Base-by-base conservation (phyloP, 2,888 invertebrate genomes). In the Deroplatys truncata region DNA sequence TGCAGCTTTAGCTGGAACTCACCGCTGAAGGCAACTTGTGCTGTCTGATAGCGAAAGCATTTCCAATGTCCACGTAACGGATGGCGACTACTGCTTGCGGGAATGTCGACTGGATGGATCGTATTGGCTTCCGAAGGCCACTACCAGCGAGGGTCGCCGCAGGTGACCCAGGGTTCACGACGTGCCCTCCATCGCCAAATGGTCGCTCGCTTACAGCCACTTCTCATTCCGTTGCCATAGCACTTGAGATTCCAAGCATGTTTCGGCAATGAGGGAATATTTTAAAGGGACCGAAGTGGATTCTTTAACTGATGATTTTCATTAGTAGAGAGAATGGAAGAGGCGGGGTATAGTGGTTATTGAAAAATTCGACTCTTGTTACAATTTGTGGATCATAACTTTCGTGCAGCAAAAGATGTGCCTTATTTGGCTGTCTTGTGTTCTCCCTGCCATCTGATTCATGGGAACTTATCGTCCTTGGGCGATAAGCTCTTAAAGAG, bases 131-230 rank as follows among this genome's bases (percentile, higher is more conserved):
- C 85, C 56, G 85, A 49, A 85, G 85, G 85, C 85, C 85, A 85
- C 35, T n/a, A 35, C 31, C 84, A 85, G 31, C n/a, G 43, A 10
- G 43, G 85, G 85, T 85, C 85, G 31, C 85, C 25, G 43, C 49
- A 28, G 43, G 49, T 28, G 85, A 85, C 49, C 85, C 49, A 20
- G 15, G 16, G 85, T 25, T 85, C 85, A 49, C 28, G 49, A 85
- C 85, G 85, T 85, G 85, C 85, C 85, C 85, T 49, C 85, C 85
- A 85, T 85, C 49, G 49, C 49, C 85, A 85, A 85, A 85, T 56
- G 56, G 49, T 28, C 49, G 35, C 15, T 28, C 85, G 85, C 49
- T 20, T n/a, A 20, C 56, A 72, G 56, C 56, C 16, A 56, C 56
- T 56, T 56, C 56, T 56, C 56, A 56, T 56, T 56, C 56, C 15